Evolutionary conservation across 2,113 vertebrate genomes (phyloP).

Genomic region (Cygnus atratus): DNA sequence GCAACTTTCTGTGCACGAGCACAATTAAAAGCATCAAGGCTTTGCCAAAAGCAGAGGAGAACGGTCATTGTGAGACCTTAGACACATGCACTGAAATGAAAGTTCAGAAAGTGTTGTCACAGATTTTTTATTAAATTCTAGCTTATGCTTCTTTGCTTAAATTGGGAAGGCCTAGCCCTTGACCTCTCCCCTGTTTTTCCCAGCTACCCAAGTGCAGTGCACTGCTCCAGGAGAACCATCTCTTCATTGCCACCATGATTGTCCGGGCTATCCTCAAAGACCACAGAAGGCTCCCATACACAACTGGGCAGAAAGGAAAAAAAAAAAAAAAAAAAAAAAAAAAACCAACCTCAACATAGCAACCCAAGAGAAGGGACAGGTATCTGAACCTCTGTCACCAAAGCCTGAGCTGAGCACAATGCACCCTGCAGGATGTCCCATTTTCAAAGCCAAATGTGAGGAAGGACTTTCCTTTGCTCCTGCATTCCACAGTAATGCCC

Average conservation of each 20-base stretch:
- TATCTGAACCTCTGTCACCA: not conserved
- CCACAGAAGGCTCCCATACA: not conserved
- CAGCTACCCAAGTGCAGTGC: not conserved
- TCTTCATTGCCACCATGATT: not conserved
- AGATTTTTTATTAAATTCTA: not conserved
- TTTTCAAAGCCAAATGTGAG: not conserved
- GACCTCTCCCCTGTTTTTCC: not conserved
- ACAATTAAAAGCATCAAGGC: not conserved
- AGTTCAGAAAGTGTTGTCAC: not conserved
- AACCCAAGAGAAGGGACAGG: too few relatives aligned
- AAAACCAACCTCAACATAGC: not conserved
- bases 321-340: not conserved
- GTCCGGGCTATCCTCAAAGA: not conserved
- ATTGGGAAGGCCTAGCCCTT: not conserved
- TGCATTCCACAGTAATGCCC: not conserved
- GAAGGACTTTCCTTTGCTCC: not conserved
- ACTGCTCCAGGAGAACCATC: not conserved
- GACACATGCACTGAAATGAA: not conserved
- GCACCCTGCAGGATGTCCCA: not conserved
- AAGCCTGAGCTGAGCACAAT: not conserved
- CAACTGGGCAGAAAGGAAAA: not conserved
- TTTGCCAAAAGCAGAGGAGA: not conserved
- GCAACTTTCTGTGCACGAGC: not conserved
- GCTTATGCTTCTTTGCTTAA: not conserved
- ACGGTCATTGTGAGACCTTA: not conserved